These are phyloP conservation scores for Diaphora mendica DNA, from an alignment of 2,888 invertebrate genomes.

Conservation along the genomic window DNA sequence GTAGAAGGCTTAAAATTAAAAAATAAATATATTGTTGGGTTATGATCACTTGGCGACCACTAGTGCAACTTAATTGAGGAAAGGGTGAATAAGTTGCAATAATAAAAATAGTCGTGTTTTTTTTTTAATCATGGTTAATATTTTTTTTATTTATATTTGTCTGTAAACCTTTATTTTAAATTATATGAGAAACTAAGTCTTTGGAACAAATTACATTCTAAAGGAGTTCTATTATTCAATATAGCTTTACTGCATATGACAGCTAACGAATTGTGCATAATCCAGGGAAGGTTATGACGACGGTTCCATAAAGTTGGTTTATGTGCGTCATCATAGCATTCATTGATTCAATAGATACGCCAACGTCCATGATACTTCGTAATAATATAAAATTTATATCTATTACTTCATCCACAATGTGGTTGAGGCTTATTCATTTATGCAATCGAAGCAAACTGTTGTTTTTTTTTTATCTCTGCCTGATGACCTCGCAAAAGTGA, in stretches of 20 bases:
- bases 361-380: conserved; percentile 30
- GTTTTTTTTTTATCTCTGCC: too few species aligned
- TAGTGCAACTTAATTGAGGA: too few species aligned
- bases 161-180: too few species aligned
- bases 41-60: too few species aligned
- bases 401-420: conserved; percentile 25
- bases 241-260: conserved; percentile 43
- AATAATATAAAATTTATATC: conserved; percentile 23
- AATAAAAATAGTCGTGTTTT: too few species aligned
- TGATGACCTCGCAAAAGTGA: too few species aligned
- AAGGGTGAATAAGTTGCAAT: too few species aligned
- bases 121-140: too few species aligned
- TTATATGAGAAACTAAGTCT: too few species aligned
- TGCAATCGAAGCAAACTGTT: background rate
- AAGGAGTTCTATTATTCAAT: background rate
- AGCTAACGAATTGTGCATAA: conserved; percentile 44
- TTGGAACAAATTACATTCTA: background rate
- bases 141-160: too few species aligned
- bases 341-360: conserved; percentile 35
- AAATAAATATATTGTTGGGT: too few species aligned
- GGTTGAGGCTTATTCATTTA: conserved; percentile 17
- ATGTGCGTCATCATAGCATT: conserved; percentile 53
- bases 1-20: too few species aligned
- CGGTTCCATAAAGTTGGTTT: conserved; percentile 41
- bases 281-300: conserved; percentile 47